phyloP scores from a whole-genome alignment of 2,888 invertebrate genomes.

The Drosophila ustulata region DNA sequence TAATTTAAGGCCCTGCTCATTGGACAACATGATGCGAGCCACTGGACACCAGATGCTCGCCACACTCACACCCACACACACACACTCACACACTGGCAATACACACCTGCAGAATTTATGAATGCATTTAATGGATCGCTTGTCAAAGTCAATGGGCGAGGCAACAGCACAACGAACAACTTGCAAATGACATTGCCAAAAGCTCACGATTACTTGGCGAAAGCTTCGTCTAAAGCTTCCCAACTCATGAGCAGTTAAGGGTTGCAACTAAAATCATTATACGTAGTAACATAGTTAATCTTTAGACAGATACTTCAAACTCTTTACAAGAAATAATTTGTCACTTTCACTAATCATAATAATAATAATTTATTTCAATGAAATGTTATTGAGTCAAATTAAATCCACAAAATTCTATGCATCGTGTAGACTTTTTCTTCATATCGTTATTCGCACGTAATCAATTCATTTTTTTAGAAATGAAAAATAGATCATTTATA shows the following conservation, averaged over 20 bases:
- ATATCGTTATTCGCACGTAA: too few relatives aligned
- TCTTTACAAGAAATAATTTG: too few relatives aligned
- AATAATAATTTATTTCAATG: too few relatives aligned
- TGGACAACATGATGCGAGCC: constrained; percentile 47
- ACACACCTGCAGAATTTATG: constrained; percentile 72
- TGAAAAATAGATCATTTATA: too few relatives aligned
- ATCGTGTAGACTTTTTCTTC: too few relatives aligned
- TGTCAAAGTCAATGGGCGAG: constrained; percentile 63
- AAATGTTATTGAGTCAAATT: too few relatives aligned
- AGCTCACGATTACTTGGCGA: constrained; percentile 11
- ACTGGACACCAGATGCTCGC: constrained; percentile 21
- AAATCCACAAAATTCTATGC: too few relatives aligned
- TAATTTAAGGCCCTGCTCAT: constrained; percentile 56
- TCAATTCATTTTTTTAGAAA: too few relatives aligned
- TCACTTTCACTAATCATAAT: too few relatives aligned
- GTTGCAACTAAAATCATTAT: neutral
- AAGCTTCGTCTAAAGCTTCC: constrained; percentile 23
- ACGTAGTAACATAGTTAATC: too few relatives aligned
- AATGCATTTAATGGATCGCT: constrained; percentile 74
- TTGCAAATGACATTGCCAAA: constrained; percentile 47
- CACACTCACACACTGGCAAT: neutral
- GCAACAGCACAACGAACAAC: constrained; percentile 36
- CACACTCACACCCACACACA: constrained; percentile 18
- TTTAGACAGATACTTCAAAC: too few relatives aligned
- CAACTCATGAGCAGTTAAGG: neutral